These are phyloP conservation scores for Menidia beryllina DNA, from an alignment of 2,113 vertebrate species.

Conservation along the genomic window DNA sequence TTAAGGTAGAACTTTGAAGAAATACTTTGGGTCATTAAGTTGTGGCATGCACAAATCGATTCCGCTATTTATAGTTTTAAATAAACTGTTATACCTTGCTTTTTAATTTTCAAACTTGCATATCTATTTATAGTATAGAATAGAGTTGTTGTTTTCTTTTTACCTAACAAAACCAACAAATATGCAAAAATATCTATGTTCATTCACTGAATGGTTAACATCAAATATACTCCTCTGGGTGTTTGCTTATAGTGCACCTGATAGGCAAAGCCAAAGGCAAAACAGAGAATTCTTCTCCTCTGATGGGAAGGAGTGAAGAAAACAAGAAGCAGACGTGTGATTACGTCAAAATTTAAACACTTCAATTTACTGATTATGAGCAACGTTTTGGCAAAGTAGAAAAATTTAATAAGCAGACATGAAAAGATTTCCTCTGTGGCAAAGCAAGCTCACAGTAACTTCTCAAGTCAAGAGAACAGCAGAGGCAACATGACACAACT, in stretches of 20 bases:
- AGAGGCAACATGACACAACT: constrained; percentile 63
- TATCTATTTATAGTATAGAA: too few species aligned
- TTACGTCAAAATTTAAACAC: background rate
- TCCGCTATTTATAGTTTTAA: too few species aligned
- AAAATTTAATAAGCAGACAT: constrained; percentile 15
- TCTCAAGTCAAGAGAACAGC: constrained; percentile 43
- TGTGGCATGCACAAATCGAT: too few species aligned
- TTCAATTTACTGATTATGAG: background rate
- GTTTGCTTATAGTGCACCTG: background rate
- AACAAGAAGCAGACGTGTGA: constrained; percentile 1
- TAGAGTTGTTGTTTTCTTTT: too few species aligned
- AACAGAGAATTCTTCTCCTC: constrained; percentile 9
- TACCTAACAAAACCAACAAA: background rate
- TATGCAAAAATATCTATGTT: background rate
- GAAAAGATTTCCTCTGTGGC: background rate
- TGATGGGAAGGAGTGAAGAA: background rate
- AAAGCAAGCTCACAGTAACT: background rate
- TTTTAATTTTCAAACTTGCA: too few species aligned
- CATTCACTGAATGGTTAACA: background rate
- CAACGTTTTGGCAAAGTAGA: background rate
- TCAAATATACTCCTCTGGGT: background rate
- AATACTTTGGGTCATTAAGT: too few species aligned
- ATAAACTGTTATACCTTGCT: too few species aligned
- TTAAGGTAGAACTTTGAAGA: too few species aligned
- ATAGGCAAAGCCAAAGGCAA: constrained; percentile 10